phyloP scores from a whole-genome alignment of 2,888 invertebrate genomes.

The Tachina fera region DNA sequence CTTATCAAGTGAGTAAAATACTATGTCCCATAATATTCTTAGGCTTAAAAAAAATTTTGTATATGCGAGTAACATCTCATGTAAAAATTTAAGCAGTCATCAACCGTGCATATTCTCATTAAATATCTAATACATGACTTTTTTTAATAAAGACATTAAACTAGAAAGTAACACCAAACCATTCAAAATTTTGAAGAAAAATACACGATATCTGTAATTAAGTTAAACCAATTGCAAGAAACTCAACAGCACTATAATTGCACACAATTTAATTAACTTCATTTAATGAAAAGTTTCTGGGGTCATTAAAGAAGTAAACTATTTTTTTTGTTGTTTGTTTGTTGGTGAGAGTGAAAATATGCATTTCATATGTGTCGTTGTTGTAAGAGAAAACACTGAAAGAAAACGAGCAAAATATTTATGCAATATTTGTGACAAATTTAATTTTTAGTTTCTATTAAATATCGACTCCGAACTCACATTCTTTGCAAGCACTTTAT shows the following conservation, averaged over 20 bases:
- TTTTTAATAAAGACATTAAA: background rate
- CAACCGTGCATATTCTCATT: too few species aligned
- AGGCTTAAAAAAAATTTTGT: too few species aligned
- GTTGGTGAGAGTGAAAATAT: background rate
- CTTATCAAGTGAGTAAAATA: too few species aligned
- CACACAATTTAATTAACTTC: slow-evolving; percentile 33
- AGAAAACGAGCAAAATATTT: too few species aligned
- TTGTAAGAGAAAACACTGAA: background rate
- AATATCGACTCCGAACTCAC: too few species aligned
- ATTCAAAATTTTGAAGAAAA: background rate
- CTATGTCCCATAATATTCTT: too few species aligned
- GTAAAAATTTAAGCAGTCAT: too few species aligned
- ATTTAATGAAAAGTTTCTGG: slow-evolving; percentile 4
- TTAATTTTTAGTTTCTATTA: too few species aligned
- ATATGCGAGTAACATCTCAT: too few species aligned
- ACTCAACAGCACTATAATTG: background rate
- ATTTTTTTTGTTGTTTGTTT: background rate
- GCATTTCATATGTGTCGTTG: background rate
- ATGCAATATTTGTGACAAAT: too few species aligned
- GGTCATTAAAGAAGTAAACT: slow-evolving; percentile 13
- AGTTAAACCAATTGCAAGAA: slow-evolving; percentile 6
- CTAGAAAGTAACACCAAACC: background rate
- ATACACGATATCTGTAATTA: background rate
- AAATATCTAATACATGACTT: background rate
- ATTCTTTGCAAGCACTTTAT: too few species aligned